Evolutionary conservation across 2,113 vertebrate species (phyloP), one percentile per base, ranked within the genome.

Genomic region (Lepus americanus): DNA sequence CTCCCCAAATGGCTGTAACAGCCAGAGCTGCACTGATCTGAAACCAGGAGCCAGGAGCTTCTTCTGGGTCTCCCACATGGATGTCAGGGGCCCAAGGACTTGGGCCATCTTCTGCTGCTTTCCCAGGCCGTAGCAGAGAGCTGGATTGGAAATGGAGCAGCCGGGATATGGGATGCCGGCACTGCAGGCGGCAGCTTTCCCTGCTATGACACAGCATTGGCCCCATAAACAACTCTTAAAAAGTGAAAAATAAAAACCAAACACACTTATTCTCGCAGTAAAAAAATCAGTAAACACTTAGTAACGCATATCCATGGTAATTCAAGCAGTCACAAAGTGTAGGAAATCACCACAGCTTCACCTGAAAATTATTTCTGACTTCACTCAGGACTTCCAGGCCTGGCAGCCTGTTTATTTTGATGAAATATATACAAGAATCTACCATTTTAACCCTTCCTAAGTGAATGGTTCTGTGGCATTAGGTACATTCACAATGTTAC

Each of bases 201-300:
- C 44, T 8, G 7, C 44, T 44, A 44, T 44, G 44, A 7, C 44
- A 44, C 44, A 44, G 44, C 44, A 44, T 44, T 44, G 44, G 44
- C 44, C 44, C 44, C 44, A 7, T 44, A 44, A 44, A 44, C 44
- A 44, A 44, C 44, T 44, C 44, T 44, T 44, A 44, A 44, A 44
- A 44, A 14, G 51, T 89, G 72, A 83, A 51, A 78, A 90, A 23
- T 82, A 77, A 53, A 61, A 59, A 14, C 55, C 55, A 79, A 94
- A n/a, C 22, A 84, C 6, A 79, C 51, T 77, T 10, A 67, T 44
- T 72, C 69, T 31, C 39, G 11, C 36, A 13, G 9, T 36, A 7
- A 94, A 70, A 70, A 44, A 81, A 64, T 89, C n/a, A 64, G 39
- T 64, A 67, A 78, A 72, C 72, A 78, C 66, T 74, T 64, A 70